These are phyloP conservation scores for Crax fasciolata DNA, from an alignment of 2,797 vertebrate species.

Conservation along the genomic window DNA sequence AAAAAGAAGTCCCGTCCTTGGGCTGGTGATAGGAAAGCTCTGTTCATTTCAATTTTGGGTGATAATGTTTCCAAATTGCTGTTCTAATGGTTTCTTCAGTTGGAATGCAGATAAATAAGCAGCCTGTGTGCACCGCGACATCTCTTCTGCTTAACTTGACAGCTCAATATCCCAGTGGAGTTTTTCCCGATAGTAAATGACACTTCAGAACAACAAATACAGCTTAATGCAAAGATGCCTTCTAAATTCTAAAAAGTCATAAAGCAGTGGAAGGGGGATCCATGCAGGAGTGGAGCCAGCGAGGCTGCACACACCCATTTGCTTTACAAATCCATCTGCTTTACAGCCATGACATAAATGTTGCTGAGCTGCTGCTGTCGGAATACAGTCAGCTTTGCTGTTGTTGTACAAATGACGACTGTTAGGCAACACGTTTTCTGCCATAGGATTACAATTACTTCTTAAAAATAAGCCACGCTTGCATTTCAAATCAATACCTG, in stretches of 20 bases:
- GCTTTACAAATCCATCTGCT: not conserved
- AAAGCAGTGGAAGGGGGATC: not conserved
- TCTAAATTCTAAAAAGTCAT: not conserved
- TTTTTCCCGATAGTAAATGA: not conserved
- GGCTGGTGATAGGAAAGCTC: constrained; percentile 4
- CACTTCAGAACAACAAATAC: not conserved
- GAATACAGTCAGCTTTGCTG: not conserved
- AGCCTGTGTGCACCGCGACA: not conserved
- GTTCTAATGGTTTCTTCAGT: not conserved
- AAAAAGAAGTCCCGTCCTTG: not conserved
- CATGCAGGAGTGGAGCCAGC: not conserved
- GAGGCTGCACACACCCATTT: not conserved
- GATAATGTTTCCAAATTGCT: not conserved
- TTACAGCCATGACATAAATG: no score
- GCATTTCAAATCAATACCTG: not conserved
- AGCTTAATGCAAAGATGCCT: not conserved
- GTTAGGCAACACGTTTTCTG: not conserved
- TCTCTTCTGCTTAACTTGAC: not conserved
- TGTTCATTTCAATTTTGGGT: not conserved
- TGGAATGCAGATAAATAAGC: not conserved
- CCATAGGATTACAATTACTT: not conserved
- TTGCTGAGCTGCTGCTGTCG: not conserved
- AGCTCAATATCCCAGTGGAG: not conserved
- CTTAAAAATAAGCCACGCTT: not conserved
- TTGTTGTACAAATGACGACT: rapidly evolving